A percentile compares a stretch with the other conserved stretches of the same genome.
phyloP scores from a whole-genome alignment of 2,797 vertebrate species.

The Picus viridis region DNA sequence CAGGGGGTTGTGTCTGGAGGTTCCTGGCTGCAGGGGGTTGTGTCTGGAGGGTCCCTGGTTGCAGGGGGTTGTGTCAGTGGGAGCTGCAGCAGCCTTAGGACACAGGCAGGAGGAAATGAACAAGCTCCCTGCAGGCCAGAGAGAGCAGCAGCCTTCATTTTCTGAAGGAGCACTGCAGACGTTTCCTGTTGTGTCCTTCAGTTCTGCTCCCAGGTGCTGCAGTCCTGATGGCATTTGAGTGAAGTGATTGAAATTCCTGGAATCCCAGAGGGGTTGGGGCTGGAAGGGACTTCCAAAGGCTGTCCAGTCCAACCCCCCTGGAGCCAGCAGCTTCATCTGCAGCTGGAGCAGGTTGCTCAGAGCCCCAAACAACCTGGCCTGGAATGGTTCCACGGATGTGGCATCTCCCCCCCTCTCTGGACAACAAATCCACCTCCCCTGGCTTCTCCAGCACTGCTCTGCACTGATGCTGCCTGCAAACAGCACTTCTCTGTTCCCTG shows the following conservation, averaged over 20 bases:
- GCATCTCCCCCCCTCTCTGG: not conserved
- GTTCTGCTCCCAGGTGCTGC: not conserved
- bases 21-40: not conserved
- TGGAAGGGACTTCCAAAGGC: not conserved
- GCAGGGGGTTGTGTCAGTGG: too few species aligned
- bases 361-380: too few species aligned
- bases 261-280: too few species aligned
- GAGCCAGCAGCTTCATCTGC: not conserved
- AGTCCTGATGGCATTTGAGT: not conserved
- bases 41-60: not conserved
- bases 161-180: not conserved
- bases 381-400: not conserved
- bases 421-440: not conserved
- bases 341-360: too few species aligned
- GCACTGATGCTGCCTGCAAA: too few species aligned
- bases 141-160: too few species aligned
- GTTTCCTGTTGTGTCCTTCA: not conserved
- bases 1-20: too few species aligned
- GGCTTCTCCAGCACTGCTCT: too few species aligned
- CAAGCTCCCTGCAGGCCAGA: too few species aligned
- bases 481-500: too few species aligned
- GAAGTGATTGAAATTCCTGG: too few species aligned
- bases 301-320: not conserved
- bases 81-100: not conserved
- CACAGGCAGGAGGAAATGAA: too few species aligned